Percentiles rank a stretch among this genome's conserved stretches.
phyloP scores from a whole-genome alignment of 2,113 vertebrate genomes.

The Zootoca vivipara region DNA sequence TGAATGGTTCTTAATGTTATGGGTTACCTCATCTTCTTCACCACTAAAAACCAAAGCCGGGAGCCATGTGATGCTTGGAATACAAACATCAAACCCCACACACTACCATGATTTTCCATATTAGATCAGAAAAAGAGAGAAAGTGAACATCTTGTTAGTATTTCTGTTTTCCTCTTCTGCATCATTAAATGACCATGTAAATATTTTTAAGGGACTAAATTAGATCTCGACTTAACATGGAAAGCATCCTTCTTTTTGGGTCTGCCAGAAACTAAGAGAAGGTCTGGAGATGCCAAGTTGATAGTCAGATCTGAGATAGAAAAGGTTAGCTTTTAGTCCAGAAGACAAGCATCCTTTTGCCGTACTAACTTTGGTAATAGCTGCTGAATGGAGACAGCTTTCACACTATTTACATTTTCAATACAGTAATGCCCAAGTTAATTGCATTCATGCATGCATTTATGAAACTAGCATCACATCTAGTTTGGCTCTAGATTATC shows the following conservation, averaged over 20 bases:
- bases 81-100: background rate
- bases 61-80: conserved; percentile 25
- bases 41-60: conserved; percentile 8
- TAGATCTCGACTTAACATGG: accelerated
- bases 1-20: background rate
- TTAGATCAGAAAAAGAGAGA: conserved; percentile 54
- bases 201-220: conserved; percentile 34
- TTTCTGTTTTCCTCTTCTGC: conserved; percentile 51
- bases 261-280: accelerated
- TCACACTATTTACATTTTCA: background rate
- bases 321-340: background rate
- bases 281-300: background rate
- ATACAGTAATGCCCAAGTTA: too few relatives aligned
- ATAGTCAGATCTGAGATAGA: background rate
- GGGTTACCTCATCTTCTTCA: background rate
- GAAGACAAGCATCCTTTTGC: background rate
- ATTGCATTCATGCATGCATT: too few relatives aligned
- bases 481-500: too few relatives aligned
- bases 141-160: conserved; percentile 52
- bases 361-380: too few relatives aligned
- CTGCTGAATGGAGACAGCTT: background rate
- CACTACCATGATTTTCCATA: conserved; percentile 41
- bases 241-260: conserved; percentile 8
- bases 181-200: conserved; percentile 9
- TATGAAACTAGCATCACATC: too few relatives aligned